These are phyloP conservation scores for Caenorhabditis sp. DNA, from an alignment of 2,888 invertebrate species.

Conservation along the genomic window DNA sequence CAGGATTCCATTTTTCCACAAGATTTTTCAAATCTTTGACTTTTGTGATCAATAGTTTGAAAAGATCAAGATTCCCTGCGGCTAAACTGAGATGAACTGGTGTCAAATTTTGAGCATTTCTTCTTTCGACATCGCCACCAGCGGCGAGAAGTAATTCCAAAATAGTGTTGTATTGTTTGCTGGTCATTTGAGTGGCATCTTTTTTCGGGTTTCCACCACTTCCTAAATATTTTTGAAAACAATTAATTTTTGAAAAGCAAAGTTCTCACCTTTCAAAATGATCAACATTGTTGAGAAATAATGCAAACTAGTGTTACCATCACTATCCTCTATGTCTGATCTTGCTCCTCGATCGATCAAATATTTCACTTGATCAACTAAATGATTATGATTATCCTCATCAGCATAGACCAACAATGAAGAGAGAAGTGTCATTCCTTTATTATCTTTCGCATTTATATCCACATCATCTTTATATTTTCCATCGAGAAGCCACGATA, in stretches of 20 bases:
- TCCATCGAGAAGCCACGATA: constrained; percentile 50
- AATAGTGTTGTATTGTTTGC: constrained; percentile 39
- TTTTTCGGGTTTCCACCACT: constrained; percentile 18
- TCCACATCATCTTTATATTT: constrained; percentile 39
- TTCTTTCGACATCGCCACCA: constrained; percentile 36
- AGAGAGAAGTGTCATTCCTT: constrained; percentile 53
- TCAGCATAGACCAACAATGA: constrained; percentile 46
- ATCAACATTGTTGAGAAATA: constrained; percentile 30
- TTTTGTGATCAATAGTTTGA: constrained; percentile 33
- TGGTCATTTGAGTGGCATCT: constrained; percentile 34
- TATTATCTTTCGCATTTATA: constrained; percentile 56
- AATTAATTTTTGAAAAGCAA: neutral
- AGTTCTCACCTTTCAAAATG: constrained; percentile 12
- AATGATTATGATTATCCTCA: constrained; percentile 31
- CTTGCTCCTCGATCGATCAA: constrained; percentile 47
- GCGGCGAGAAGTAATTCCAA: constrained; percentile 42
- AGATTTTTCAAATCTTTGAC: constrained; percentile 17
- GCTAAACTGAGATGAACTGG: constrained; percentile 41
- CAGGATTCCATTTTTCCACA: constrained; percentile 38
- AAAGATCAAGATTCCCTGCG: constrained; percentile 39
- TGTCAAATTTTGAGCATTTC: constrained; percentile 29
- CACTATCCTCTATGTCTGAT: constrained; percentile 31
- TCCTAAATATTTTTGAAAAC: constrained; percentile 2
- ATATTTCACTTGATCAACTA: constrained; percentile 49
- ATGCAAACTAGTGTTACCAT: constrained; percentile 41